Evolutionary conservation across 2,888 invertebrate genomes (phyloP).

Genomic region (Proisotoma minuta): DNA sequence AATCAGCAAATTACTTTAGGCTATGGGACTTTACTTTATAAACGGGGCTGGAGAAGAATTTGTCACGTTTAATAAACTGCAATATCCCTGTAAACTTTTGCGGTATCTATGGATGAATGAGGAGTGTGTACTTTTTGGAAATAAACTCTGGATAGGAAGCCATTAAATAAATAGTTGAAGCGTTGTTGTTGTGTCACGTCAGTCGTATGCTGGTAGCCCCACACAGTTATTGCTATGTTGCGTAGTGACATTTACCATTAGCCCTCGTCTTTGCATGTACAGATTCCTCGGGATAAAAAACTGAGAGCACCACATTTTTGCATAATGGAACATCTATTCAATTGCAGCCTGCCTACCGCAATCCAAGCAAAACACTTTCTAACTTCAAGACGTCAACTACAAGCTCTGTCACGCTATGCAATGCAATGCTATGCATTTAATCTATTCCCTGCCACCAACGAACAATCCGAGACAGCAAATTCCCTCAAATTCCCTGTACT

Average conservation of each 20-base stretch:
- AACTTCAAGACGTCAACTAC: background rate
- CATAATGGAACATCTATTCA: slow-evolving; percentile 8
- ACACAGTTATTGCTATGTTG: background rate
- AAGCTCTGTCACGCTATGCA: background rate
- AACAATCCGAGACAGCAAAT: background rate
- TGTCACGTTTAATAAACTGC: too few relatives aligned
- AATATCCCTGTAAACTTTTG: too few relatives aligned
- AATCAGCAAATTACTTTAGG: too few relatives aligned
- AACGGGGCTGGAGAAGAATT: too few relatives aligned
- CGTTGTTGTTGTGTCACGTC: background rate
- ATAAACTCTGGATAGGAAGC: background rate
- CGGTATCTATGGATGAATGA: too few relatives aligned
- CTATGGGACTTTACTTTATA: too few relatives aligned
- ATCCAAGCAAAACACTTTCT: background rate
- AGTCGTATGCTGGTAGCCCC: background rate
- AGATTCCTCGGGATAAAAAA: background rate
- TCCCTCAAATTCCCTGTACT: background rate
- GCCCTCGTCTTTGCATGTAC: background rate
- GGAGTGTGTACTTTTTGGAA: background rate
- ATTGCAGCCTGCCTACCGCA: slow-evolving; percentile 11
- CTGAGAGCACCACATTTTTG: slow-evolving; percentile 4
- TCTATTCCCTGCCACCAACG: too few relatives aligned
- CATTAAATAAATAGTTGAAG: background rate
- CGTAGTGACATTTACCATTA: background rate
- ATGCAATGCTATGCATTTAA: too few relatives aligned